A percentile compares a stretch with the other conserved stretches of the same genome.
Evolutionary conservation across 2,113 vertebrate genomes (phyloP).

Genomic region (Clarias batrachus): DNA sequence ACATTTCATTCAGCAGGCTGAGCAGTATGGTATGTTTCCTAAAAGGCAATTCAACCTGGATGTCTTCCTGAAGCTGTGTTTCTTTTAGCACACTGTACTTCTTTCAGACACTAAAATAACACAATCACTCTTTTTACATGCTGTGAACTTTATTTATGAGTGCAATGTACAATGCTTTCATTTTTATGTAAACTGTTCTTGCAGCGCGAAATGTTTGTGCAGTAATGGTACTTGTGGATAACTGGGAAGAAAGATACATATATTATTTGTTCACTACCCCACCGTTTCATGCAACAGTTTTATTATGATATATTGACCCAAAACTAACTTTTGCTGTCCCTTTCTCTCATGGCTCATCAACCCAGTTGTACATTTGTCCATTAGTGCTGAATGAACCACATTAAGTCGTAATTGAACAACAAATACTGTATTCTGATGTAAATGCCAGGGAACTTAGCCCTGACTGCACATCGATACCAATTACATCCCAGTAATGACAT

Average conservation of each 20-base stretch:
- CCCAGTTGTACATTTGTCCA: not conserved
- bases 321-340: not conserved
- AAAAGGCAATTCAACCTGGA: not conserved
- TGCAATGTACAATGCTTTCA: not conserved
- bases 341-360: not conserved
- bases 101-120: not conserved
- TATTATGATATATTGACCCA: not conserved
- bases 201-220: not conserved
- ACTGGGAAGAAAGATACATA: not conserved
- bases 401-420: not conserved
- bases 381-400: not conserved
- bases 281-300: not conserved
- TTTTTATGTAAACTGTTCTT: not conserved
- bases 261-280: slow-evolving; percentile 5
- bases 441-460: not conserved
- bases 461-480: not conserved
- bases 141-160: not conserved
- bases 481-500: not conserved
- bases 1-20: not conserved
- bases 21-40: not conserved
- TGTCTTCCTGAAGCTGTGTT: not conserved
- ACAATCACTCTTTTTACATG: not conserved
- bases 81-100: not conserved
- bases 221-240: not conserved
- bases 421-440: not conserved